phyloP scores from a whole-genome alignment of 2,113 vertebrate genomes.

The Corythoichthys haematopterus region DNA sequence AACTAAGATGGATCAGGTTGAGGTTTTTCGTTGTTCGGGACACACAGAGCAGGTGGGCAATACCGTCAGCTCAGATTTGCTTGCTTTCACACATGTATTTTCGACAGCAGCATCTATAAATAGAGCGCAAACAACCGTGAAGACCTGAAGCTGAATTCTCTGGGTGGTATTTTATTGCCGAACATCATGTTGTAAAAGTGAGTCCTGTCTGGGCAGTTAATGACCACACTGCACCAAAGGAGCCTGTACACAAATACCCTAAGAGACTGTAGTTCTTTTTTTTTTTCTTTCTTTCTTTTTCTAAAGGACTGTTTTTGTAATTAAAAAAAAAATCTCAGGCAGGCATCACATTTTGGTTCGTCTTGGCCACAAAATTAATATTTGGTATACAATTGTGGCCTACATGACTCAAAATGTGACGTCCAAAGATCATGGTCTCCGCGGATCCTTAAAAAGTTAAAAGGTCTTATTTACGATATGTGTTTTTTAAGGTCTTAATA shows the following conservation, averaged over 20 bases:
- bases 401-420: too few relatives aligned
- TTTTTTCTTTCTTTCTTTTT: neutral
- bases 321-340: too few relatives aligned
- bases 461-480: too few relatives aligned
- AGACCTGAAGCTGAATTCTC: constrained; percentile 20
- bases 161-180: constrained; percentile 47
- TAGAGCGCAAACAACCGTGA: constrained; percentile 24
- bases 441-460: too few relatives aligned
- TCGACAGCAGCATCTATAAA: constrained; percentile 23
- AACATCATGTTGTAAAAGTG: constrained; percentile 39
- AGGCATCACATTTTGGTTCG: too few relatives aligned
- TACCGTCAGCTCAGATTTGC: constrained; percentile 28
- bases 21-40: constrained; percentile 19
- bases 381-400: too few relatives aligned
- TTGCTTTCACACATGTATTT: constrained; percentile 20
- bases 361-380: too few relatives aligned
- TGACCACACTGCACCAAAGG: constrained; percentile 21
- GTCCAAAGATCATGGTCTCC: too few relatives aligned
- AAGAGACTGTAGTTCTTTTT: constrained; percentile 3
- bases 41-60: constrained; percentile 13
- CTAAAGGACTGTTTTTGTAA: too few relatives aligned
- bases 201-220: constrained; percentile 40
- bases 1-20: constrained; percentile 59
- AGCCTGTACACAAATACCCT: constrained; percentile 16
- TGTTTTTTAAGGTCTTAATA: too few relatives aligned